Evolutionary conservation across 2,113 vertebrate genomes (phyloP).

Genomic region (Hypomesus transpacificus): DNA sequence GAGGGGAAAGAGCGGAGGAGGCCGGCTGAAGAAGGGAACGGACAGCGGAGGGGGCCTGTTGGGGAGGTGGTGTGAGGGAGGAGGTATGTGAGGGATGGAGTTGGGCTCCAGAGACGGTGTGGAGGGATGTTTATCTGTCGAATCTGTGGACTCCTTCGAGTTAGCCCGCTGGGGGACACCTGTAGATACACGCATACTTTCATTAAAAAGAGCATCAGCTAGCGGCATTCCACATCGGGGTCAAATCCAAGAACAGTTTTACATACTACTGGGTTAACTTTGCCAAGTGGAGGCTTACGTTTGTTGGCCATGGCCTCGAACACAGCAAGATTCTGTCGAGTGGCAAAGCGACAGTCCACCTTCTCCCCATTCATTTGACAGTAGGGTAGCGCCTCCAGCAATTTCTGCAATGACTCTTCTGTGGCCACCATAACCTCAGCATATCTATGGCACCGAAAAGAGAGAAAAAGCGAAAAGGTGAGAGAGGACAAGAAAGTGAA

Average conservation of each 20-base stretch:
- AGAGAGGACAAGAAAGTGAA: neutral
- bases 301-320: slow-evolving; percentile 90
- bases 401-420: slow-evolving; percentile 81
- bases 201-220: neutral
- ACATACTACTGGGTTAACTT: neutral
- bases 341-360: slow-evolving; percentile 85
- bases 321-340: slow-evolving; percentile 81
- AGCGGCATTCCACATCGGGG: neutral
- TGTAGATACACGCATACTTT: slow-evolving; percentile 45
- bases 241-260: neutral
- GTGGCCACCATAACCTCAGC: slow-evolving; percentile 88
- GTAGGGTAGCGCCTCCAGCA: slow-evolving; percentile 83
- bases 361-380: slow-evolving; percentile 85
- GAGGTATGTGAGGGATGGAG: slow-evolving; percentile 36
- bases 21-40: slow-evolving; percentile 43
- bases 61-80: slow-evolving; percentile 36
- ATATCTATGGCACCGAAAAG: slow-evolving; percentile 68
- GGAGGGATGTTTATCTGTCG: slow-evolving; percentile 46
- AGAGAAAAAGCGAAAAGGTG: neutral
- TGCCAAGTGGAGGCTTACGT: slow-evolving; percentile 75
- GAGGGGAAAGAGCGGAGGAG: slow-evolving; percentile 54
- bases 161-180: slow-evolving; percentile 80
- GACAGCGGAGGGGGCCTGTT: slow-evolving; percentile 50
- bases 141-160: slow-evolving; percentile 72
- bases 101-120: slow-evolving; percentile 53